These are phyloP conservation scores for Abrostola tripartita DNA, from an alignment of 2,888 invertebrate species.

Conservation along the genomic window DNA sequence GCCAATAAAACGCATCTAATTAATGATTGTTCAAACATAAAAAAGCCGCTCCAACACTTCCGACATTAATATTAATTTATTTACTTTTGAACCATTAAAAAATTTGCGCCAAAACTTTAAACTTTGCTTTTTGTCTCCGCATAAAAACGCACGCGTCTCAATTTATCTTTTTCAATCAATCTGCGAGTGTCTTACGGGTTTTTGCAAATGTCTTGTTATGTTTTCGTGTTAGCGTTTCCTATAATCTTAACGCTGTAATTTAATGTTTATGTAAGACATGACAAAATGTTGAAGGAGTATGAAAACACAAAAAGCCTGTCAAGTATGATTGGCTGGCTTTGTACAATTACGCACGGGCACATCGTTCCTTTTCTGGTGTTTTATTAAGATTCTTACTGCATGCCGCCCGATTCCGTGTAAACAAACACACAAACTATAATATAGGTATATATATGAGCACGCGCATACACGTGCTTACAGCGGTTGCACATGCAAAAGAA, in stretches of 20 bases:
- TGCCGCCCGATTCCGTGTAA: conserved; percentile 34
- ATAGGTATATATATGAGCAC: conserved; percentile 12
- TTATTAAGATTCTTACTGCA: conserved; percentile 54
- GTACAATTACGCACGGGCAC: conserved; percentile 42
- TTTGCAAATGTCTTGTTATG: conserved; percentile 75
- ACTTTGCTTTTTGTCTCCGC: conserved; percentile 68
- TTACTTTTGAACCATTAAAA: conserved; percentile 71
- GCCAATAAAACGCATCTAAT: conserved; percentile 82
- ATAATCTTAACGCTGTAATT: conserved; percentile 57
- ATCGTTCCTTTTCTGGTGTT: conserved; percentile 40
- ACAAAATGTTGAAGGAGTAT: conserved; percentile 42
- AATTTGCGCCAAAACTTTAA: conserved; percentile 70
- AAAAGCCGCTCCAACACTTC: conserved; percentile 75
- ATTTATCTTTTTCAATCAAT: conserved; percentile 76
- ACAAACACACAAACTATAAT: conserved; percentile 11
- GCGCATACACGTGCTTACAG: conserved; percentile 34
- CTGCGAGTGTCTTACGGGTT: conserved; percentile 69
- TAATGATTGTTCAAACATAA: conserved; percentile 81
- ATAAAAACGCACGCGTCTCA: conserved; percentile 69
- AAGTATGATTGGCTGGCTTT: conserved; percentile 44
- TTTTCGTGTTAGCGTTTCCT: conserved; percentile 71
- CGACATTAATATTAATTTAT: conserved; percentile 78
- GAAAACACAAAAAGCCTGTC: conserved; percentile 38
- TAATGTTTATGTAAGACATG: conserved; percentile 38
- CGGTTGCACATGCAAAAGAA: conserved; percentile 30